Percentiles rank a stretch among this genome's conserved stretches.
Evolutionary conservation across 2,797 vertebrate genomes (phyloP).

Genomic region (Paratrypauchen microcephalus): DNA sequence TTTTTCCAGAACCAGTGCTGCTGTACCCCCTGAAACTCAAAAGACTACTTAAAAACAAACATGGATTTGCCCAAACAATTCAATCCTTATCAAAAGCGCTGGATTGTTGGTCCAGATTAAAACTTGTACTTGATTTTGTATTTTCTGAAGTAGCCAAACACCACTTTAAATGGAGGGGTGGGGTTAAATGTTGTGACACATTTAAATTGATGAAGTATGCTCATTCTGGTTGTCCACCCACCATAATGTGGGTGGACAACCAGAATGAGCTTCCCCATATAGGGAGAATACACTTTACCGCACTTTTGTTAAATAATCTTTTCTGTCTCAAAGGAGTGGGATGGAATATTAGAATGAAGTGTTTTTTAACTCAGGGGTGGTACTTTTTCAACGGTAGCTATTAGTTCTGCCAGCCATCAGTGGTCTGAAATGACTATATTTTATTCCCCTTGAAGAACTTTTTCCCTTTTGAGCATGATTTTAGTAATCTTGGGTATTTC

Average conservation of each 20-base stretch:
- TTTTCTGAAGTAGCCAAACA: not conserved
- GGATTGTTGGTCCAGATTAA: too few relatives aligned
- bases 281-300: slow-evolving; percentile 19
- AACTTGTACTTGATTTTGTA: not conserved
- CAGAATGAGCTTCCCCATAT: too few relatives aligned
- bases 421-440: not conserved
- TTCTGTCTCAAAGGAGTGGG: slow-evolving; percentile 35
- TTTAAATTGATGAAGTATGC: slow-evolving; percentile 7
- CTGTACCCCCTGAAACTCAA: too few relatives aligned
- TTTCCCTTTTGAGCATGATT: too few relatives aligned
- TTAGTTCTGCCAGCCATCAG: slow-evolving; percentile 13
- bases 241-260: too few relatives aligned
- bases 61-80: too few relatives aligned
- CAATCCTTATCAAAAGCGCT: too few relatives aligned
- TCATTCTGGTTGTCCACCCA: slow-evolving; percentile 33
- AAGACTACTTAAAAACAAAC: too few relatives aligned
- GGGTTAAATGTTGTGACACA: not conserved
- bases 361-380: slow-evolving; percentile 16
- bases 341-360: slow-evolving; percentile 43
- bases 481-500: too few relatives aligned
- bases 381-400: slow-evolving; percentile 13
- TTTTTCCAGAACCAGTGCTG: too few relatives aligned
- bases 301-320: not conserved
- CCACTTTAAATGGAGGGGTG: not conserved
- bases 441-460: not conserved